phyloP scores from a whole-genome alignment of 2,888 invertebrate species.

The Arrhopalites spinosus region DNA sequence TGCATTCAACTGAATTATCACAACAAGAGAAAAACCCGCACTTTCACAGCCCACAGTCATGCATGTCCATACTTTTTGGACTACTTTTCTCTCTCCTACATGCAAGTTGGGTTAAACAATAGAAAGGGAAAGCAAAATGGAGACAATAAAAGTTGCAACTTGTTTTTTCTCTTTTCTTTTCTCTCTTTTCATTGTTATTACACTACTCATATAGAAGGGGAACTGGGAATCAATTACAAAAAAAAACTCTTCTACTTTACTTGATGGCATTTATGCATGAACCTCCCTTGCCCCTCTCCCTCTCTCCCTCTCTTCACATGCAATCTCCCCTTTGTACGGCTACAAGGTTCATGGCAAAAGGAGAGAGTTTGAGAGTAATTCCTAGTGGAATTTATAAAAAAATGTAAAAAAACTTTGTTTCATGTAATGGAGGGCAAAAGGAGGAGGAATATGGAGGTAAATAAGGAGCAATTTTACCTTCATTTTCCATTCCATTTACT shows the following conservation, averaged over 20 bases:
- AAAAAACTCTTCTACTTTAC: neutral
- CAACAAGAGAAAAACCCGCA: no score
- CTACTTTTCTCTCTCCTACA: no score
- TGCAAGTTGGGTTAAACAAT: no score
- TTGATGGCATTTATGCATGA: slow-evolving; percentile 14
- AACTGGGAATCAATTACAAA: slow-evolving; percentile 9
- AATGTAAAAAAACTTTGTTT: no score
- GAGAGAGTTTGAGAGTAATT: neutral
- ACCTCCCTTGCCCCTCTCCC: neutral
- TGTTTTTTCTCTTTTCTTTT: neutral
- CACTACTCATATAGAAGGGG: no score
- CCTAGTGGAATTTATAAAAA: neutral
- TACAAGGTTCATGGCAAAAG: no score
- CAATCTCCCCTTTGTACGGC: neutral
- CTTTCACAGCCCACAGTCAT: no score
- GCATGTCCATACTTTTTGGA: no score
- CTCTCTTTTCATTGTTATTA: neutral
- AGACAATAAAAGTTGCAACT: neutral
- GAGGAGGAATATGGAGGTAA: neutral
- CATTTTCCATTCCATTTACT: neutral
- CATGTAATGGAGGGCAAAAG: neutral
- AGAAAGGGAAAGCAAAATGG: no score
- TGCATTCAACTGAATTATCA: no score
- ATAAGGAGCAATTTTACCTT: neutral
- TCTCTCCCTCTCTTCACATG: neutral